Conservation (phyloP, 2,888 invertebrate species). For the Oxystoma pomonae region DNA sequence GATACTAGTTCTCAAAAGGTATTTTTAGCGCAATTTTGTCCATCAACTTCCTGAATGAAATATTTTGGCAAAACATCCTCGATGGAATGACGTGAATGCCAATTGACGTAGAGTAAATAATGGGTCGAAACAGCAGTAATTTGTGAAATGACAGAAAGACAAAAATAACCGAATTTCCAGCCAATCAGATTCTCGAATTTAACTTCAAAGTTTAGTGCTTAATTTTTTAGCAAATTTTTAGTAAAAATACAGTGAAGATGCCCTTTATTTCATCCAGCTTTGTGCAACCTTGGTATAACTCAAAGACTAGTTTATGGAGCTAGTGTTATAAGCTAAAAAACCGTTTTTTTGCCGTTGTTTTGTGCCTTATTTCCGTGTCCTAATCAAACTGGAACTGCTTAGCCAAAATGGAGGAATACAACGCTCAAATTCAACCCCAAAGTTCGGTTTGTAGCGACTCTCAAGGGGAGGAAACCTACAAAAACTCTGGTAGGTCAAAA, state of each 20-base stretch:
- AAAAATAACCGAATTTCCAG: constrained; percentile 27
- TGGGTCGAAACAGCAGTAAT: constrained; percentile 13
- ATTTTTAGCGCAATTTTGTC: background rate
- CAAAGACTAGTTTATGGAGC: constrained; percentile 25
- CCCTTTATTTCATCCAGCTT: constrained; percentile 34
- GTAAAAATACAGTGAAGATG: constrained; percentile 40
- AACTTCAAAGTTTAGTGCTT: constrained; percentile 44
- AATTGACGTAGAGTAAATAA: background rate
- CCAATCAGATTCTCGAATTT: constrained; percentile 43
- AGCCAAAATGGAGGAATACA: constrained; percentile 49
- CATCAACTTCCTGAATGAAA: background rate
- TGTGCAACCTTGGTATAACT: constrained; percentile 18
- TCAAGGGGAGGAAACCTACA: constrained; percentile 41
- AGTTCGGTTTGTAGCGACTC: constrained; percentile 46
- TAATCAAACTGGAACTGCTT: constrained; percentile 19
- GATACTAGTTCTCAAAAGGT: background rate
- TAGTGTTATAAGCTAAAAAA: constrained; percentile 3
- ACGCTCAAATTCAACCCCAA: constrained; percentile 44
- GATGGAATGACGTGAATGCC: background rate
- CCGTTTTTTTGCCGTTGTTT: constrained; percentile 3
- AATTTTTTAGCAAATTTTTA: constrained; percentile 42
- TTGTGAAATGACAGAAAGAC: constrained; percentile 35
- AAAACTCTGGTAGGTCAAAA: constrained; percentile 40
- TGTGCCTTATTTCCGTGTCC: background rate
- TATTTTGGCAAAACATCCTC: background rate